Percentiles rank a stretch among this genome's conserved stretches.
Conservation (phyloP, 2,888 invertebrate genomes). For the Epinotia demarniana region DNA sequence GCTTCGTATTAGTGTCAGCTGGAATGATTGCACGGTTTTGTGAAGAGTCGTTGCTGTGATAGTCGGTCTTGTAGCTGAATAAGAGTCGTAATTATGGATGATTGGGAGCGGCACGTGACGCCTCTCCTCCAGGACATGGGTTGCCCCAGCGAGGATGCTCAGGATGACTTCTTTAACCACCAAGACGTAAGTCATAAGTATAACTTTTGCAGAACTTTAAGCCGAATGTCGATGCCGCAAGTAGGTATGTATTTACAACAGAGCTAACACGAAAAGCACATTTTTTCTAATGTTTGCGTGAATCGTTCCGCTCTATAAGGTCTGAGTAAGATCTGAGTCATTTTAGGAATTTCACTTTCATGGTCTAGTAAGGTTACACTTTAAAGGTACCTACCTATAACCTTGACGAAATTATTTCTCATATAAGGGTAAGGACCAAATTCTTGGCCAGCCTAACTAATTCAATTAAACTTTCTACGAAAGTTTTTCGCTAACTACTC, state of each 20-base stretch:
- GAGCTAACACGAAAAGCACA: background rate
- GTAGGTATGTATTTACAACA: background rate
- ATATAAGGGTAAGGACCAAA: too few relatives aligned
- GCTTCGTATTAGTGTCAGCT: slow-evolving; percentile 61
- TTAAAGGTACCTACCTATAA: too few relatives aligned
- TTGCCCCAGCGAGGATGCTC: slow-evolving; percentile 81
- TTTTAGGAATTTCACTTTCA: too few relatives aligned
- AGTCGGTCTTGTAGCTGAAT: slow-evolving; percentile 60
- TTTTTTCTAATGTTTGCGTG: background rate
- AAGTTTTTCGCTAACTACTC: too few relatives aligned
- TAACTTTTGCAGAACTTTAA: slow-evolving; percentile 14
- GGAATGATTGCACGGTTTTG: slow-evolving; percentile 66
- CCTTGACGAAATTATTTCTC: background rate
- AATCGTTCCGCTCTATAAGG: background rate
- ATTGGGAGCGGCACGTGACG: slow-evolving; percentile 86
- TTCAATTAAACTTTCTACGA: too few relatives aligned
- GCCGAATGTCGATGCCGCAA: slow-evolving; percentile 3
- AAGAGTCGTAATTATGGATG: slow-evolving; percentile 77
- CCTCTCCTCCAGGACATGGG: slow-evolving; percentile 85
- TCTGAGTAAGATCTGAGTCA: too few relatives aligned
- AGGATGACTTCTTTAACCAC: slow-evolving; percentile 85
- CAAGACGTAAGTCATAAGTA: slow-evolving; percentile 82
- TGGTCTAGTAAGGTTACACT: too few relatives aligned
- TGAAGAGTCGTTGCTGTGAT: slow-evolving; percentile 67
- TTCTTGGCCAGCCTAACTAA: too few relatives aligned